Evolutionary conservation across 2,888 invertebrate genomes (phyloP).

Genomic region (Diachrysia chrysitis): DNA sequence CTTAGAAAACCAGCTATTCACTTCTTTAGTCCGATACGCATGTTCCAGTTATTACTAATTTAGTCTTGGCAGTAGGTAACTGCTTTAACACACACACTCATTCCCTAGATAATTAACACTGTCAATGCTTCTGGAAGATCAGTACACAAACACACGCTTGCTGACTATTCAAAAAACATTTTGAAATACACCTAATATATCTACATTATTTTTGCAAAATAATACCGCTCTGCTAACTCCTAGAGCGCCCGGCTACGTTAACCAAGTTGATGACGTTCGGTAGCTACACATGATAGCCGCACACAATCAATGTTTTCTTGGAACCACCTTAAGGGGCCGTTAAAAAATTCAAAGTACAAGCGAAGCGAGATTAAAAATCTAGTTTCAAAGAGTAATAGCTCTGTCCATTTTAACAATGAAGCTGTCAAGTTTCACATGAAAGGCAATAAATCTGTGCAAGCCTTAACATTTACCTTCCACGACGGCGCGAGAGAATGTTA

Average conservation of each 20-base stretch:
- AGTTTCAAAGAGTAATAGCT: constrained; percentile 52
- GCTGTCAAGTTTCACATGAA: constrained; percentile 66
- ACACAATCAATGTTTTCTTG: constrained; percentile 9
- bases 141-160: too few species aligned
- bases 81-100: too few species aligned
- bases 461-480: constrained; percentile 70
- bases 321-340: constrained; percentile 25
- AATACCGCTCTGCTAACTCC: constrained; percentile 3
- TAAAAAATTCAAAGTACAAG: constrained; percentile 47
- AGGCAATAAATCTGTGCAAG: constrained; percentile 68
- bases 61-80: too few species aligned
- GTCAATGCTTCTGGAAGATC: too few species aligned
- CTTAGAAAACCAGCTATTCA: too few species aligned
- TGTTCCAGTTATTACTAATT: too few species aligned
- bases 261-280: constrained; percentile 15
- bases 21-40: too few species aligned
- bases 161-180: background rate
- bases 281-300: constrained; percentile 8
- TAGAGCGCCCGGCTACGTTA: constrained; percentile 2
- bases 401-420: constrained; percentile 62
- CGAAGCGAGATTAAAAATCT: constrained; percentile 44
- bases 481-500: constrained; percentile 62
- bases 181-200: background rate
- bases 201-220: background rate
- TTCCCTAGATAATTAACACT: too few species aligned